phyloP scores from a whole-genome alignment of 2,797 vertebrate species.

The Paedocypris micromegethes region DNA sequence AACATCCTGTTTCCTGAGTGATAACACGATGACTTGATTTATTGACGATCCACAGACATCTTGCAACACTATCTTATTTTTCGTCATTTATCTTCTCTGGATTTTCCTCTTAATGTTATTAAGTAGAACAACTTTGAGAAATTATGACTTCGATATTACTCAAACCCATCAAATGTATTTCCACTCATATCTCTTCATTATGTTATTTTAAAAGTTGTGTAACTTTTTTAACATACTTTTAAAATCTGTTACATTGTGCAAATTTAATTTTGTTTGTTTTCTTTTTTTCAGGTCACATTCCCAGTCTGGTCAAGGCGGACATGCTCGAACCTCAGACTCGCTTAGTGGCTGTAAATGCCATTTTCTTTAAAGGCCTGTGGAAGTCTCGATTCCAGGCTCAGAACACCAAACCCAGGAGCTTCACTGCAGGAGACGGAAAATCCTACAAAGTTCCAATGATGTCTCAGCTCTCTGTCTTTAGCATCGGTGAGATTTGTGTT shows the following conservation, averaged over 20 bases:
- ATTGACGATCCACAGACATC: too few relatives aligned
- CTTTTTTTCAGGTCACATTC: constrained; percentile 77
- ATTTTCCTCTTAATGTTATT: too few relatives aligned
- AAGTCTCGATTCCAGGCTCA: constrained; percentile 85
- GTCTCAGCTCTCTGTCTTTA: constrained; percentile 84
- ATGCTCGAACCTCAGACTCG: constrained; percentile 77
- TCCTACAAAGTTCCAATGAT: constrained; percentile 86
- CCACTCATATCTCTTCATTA: too few relatives aligned
- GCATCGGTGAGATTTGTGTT: constrained; percentile 71
- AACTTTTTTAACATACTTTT: neutral
- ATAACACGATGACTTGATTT: too few relatives aligned
- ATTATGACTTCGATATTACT: too few relatives aligned
- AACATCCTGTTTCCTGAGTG: too few relatives aligned
- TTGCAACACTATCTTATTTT: too few relatives aligned
- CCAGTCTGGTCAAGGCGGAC: constrained; percentile 76
- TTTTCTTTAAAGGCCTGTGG: constrained; percentile 96
- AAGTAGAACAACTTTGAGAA: too few relatives aligned
- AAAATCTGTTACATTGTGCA: neutral
- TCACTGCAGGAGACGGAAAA: constrained; percentile 75
- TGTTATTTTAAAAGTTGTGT: neutral
- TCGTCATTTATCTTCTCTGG: too few relatives aligned
- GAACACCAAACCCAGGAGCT: constrained; percentile 85
- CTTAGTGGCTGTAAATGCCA: constrained; percentile 80
- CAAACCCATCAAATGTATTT: too few relatives aligned
- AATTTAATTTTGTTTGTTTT: neutral